Base-by-base conservation (phyloP, 1,140 invertebrate species). In the Macrobrachium nipponense region DNA sequence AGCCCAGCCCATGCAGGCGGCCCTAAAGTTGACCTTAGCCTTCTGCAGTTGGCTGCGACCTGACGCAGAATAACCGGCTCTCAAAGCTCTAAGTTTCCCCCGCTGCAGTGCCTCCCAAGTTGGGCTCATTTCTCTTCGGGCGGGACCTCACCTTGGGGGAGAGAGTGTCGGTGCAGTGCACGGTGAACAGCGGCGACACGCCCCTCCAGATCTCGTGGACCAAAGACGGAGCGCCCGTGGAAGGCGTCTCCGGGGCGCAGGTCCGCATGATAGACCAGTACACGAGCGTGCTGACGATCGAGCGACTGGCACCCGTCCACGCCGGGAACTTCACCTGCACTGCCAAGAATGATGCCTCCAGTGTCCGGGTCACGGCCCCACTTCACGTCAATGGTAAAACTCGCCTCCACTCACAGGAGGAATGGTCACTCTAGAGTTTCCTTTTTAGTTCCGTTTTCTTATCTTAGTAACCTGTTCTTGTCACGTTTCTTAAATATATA, bases 291-390 rank as follows among this genome's bases (percentile, higher is more conserved):
- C 80, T 89, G 20, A 72, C 87, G 51, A 86, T 88, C 64, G 68
- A 64, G 14, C 81, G 79, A 60, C 82, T 88, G 73, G 51, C 76
- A 17, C 70, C 94, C 68, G 92, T 93, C 68, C 96, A 97, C 90
- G 93, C 93, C 90, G 95, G 96, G 17, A 93, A 94, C 75, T 98
- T 97, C 91, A 95, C 94, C 0, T 98, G 97, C 90, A 94, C 94
- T 20, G 96, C 96, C 0, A 92, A 93, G 60, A 95, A 95, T 66
- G 92, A 94, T 12, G 93, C 94, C 66, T 96, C 96, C 27, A 93
- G 94, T 77, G 96, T 95, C 89, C 95, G 93, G 27, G 95, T 95
- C 89, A 94, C 95, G 5, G 94, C 96, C 44, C 93, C 94, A 0
- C 92, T 98, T 0, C 95, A 95, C 43, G 96, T 97, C 0, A 89